phyloP scores from a whole-genome alignment of 2,113 vertebrate genomes.

The Tringa solitaria region DNA sequence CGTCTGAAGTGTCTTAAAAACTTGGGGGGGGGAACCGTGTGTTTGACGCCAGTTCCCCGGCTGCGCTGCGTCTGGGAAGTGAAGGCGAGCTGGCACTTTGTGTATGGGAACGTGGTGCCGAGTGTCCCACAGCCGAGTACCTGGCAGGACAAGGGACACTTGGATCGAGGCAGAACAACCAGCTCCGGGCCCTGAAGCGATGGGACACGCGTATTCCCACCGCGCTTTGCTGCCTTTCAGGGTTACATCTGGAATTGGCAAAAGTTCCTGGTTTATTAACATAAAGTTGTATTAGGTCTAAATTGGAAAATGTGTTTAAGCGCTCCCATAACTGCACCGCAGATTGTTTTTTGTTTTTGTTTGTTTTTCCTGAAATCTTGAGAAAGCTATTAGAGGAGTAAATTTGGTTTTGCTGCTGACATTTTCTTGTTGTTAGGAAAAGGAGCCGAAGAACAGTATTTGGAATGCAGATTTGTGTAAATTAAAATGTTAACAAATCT shows the following conservation, averaged over 20 bases:
- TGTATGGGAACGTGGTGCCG: background rate
- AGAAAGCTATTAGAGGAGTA: slow-evolving; percentile 28
- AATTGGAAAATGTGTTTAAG: background rate
- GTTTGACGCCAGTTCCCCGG: background rate
- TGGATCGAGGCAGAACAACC: background rate
- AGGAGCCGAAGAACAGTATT: slow-evolving; percentile 12
- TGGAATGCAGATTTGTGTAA: slow-evolving; percentile 62
- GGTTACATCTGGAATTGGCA: background rate
- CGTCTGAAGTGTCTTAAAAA: background rate
- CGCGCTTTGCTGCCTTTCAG: background rate
- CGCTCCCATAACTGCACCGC: background rate
- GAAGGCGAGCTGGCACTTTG: background rate
- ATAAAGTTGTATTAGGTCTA: background rate
- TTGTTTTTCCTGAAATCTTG: slow-evolving; percentile 48
- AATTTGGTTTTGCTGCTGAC: slow-evolving; percentile 44
- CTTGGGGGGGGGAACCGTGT: background rate
- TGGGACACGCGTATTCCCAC: background rate
- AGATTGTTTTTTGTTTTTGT: slow-evolving; percentile 19
- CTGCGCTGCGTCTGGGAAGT: background rate
- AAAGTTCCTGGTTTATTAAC: background rate
- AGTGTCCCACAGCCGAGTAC: background rate
- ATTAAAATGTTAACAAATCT: slow-evolving; percentile 67
- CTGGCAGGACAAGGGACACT: background rate
- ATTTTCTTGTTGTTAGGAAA: slow-evolving; percentile 34
- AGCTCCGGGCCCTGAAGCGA: slow-evolving; percentile 19